A percentile compares a stretch with the other conserved stretches of the same genome.
Conservation (phyloP, 1,140 invertebrate species). For the Elymnias hypermnestra region DNA sequence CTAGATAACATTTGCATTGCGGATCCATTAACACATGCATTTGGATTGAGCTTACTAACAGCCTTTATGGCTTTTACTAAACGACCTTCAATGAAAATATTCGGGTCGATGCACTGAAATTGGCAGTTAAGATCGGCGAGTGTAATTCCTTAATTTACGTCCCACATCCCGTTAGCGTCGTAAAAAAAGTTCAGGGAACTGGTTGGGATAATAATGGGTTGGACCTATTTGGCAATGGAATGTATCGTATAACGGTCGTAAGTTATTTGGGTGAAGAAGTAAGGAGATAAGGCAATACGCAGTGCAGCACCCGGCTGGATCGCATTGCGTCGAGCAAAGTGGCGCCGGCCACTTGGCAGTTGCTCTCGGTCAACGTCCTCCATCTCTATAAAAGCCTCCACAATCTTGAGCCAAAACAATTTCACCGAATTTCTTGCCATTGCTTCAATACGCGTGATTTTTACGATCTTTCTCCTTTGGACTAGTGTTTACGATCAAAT, state of each 20-base stretch:
- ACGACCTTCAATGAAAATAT: conserved; percentile 11
- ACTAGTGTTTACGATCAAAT: conserved; percentile 34
- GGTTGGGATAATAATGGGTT: conserved; percentile 24
- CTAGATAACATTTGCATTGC: no score
- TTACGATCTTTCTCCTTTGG: conserved; percentile 33
- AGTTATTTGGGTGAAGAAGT: conserved; percentile 48
- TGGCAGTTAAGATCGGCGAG: conserved; percentile 10
- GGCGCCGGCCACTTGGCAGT: conserved; percentile 67
- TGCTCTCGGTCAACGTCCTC: conserved; percentile 61
- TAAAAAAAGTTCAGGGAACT: conserved; percentile 18
- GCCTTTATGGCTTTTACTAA: conserved; percentile 9
- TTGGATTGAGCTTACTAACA: conserved; percentile 5
- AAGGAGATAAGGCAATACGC: conserved; percentile 57
- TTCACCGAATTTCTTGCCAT: conserved; percentile 67
- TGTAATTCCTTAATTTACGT: conserved; percentile 21
- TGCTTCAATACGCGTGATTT: conserved; percentile 58
- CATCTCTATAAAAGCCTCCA: conserved; percentile 60
- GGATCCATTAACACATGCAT: conserved; percentile 3
- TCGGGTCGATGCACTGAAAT: conserved; percentile 18
- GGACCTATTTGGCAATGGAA: conserved; percentile 55
- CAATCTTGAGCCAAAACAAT: conserved; percentile 70
- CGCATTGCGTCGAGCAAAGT: conserved; percentile 56
- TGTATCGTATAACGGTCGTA: conserved; percentile 45
- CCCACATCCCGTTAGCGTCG: conserved; percentile 12
- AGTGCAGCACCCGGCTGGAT: conserved; percentile 57